phyloP scores from a whole-genome alignment of 2,888 invertebrate species.

The Hartigia nigra region DNA sequence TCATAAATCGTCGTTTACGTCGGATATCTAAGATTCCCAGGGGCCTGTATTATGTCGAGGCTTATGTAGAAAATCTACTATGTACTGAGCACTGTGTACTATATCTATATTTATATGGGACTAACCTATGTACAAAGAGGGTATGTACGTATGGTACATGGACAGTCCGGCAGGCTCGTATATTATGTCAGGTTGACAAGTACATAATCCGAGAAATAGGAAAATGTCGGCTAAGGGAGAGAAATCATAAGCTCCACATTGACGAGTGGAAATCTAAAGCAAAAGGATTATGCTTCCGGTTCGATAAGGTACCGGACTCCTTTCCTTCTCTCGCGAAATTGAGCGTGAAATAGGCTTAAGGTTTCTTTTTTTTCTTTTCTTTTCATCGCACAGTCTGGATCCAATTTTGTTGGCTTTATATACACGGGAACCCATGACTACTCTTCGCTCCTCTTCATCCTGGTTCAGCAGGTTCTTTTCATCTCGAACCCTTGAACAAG shows the following conservation, averaged over 20 bases:
- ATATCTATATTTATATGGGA: background rate
- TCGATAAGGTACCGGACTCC: background rate
- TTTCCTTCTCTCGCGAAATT: background rate
- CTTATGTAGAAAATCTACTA: background rate
- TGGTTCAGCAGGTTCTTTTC: background rate
- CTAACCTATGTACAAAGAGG: background rate
- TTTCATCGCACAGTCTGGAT: background rate
- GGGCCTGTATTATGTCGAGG: background rate
- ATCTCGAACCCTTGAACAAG: background rate
- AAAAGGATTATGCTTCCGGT: background rate
- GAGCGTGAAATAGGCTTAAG: background rate
- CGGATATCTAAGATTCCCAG: slow-evolving; percentile 17
- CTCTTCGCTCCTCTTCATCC: no score
- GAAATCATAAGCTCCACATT: background rate
- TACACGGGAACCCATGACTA: background rate
- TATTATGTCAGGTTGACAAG: background rate
- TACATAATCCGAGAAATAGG: background rate
- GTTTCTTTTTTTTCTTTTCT: background rate
- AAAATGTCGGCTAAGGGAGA: background rate
- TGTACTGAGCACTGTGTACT: background rate
- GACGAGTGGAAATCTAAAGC: background rate
- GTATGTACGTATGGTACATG: background rate
- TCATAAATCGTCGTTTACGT: slow-evolving; percentile 20
- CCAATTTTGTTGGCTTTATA: background rate
- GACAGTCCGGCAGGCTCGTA: background rate